Percentiles rank a stretch among this genome's conserved stretches.
Evolutionary conservation across 2,113 vertebrate species (phyloP).

Genomic region (Malaclemys terrapin): DNA sequence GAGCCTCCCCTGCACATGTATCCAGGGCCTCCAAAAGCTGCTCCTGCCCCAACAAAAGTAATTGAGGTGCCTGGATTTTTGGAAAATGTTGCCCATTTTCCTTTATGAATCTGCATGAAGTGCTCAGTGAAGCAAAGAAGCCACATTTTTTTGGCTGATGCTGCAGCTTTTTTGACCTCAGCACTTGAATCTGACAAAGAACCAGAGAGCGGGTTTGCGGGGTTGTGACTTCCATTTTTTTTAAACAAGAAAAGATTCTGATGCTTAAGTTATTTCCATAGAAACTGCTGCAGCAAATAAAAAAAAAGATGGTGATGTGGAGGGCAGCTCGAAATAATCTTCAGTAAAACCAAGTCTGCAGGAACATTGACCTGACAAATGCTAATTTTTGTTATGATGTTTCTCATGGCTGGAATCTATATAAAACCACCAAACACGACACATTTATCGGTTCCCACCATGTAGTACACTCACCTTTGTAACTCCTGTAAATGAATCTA

Average conservation of each 20-base stretch:
- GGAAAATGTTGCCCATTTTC: not conserved
- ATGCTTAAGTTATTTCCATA: not conserved
- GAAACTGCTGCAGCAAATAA: not conserved
- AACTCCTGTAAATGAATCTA: not conserved
- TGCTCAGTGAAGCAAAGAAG: not conserved
- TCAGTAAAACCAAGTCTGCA: not conserved
- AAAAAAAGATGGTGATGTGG: not conserved
- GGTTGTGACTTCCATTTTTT: not conserved
- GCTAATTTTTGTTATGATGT: not conserved
- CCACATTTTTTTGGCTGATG: not conserved
- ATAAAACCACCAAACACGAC: not conserved
- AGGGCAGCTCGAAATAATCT: not conserved
- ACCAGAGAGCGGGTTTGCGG: not conserved
- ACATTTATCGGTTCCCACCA: not conserved
- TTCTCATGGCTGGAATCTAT: not conserved
- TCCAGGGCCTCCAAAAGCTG: not conserved
- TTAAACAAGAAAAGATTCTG: not conserved
- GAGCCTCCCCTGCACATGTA: not conserved
- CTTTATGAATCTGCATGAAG: fast-evolving
- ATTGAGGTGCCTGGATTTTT: fast-evolving
- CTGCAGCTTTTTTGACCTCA: not conserved
- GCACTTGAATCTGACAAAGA: not conserved
- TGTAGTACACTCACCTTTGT: not conserved
- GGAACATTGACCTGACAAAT: not conserved
- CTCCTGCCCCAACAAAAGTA: not conserved